Percentiles rank a stretch among this genome's conserved stretches.
These are phyloP conservation scores for Helobdella robusta DNA, from an alignment of 2,888 invertebrate genomes.

Conservation along the genomic window DNA sequence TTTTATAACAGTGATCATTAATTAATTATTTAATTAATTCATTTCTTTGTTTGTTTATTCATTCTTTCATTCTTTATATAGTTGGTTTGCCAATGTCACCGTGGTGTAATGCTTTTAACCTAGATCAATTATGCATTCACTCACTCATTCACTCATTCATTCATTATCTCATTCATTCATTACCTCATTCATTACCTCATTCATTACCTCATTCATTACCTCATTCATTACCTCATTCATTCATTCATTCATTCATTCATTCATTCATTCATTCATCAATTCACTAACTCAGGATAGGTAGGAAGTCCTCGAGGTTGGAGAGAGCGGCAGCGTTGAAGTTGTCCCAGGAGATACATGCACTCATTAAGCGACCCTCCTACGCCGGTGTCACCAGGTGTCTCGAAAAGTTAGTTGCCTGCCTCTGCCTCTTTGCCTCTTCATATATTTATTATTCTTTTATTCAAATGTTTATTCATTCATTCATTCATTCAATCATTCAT, in stretches of 20 bases:
- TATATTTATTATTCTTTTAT: neutral
- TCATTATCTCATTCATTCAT: no score
- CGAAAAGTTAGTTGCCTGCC: conserved; percentile 61
- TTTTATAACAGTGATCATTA: no score
- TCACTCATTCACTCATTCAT: no score
- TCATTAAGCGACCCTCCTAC: conserved; percentile 72
- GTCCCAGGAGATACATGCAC: conserved; percentile 87
- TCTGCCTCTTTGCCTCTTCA: neutral
- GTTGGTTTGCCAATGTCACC: no score
- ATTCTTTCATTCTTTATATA: no score
- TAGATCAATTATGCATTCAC: no score
- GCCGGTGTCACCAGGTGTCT: conserved; percentile 79
- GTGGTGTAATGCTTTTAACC: no score
- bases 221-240: neutral
- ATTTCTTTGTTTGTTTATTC: no score
- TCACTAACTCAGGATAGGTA: conserved; percentile 67
- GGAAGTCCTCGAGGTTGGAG: conserved; percentile 87
- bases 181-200: no score
- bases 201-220: neutral
- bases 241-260: neutral
- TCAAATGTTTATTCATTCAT: neutral
- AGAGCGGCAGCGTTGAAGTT: conserved; percentile 90
- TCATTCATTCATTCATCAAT: neutral
- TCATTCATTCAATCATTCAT: neutral
- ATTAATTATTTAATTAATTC: no score